Percentiles rank a stretch among this genome's conserved stretches.
Conservation (phyloP, 2,113 vertebrate species). For the Anas platyrhynchos region DNA sequence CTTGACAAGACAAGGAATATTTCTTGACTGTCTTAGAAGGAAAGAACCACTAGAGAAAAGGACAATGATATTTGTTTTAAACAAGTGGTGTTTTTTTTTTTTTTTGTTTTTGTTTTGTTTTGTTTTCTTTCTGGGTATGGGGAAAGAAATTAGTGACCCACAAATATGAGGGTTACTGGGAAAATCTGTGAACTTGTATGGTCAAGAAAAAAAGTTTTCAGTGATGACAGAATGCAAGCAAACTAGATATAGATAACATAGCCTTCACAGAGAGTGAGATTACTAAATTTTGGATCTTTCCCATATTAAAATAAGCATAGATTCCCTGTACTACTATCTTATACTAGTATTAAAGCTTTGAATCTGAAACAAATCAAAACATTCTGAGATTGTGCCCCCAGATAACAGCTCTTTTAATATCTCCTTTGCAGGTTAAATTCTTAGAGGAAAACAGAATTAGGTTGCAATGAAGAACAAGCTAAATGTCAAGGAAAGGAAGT, state of each 20-base stretch:
- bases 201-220: neutral
- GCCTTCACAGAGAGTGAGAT: neutral
- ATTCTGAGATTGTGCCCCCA: neutral
- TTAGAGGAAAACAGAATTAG: neutral
- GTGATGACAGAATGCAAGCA: neutral
- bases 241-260: neutral
- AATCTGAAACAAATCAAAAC: neutral
- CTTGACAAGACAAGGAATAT: neutral
- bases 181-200: neutral
- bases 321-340: neutral
- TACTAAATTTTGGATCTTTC: neutral
- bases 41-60: neutral
- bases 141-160: neutral
- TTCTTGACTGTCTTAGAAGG: neutral
- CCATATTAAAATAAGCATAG: neutral
- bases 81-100: neutral
- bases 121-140: neutral
- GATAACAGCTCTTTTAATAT: neutral
- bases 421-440: neutral
- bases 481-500: neutral
- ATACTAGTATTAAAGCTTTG: neutral
- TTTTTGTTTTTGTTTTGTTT: neutral
- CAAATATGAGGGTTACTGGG: neutral
- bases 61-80: neutral
- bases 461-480: neutral